Conservation (phyloP, 2,797 vertebrate species). For the Hapalemur alaotrensis region DNA sequence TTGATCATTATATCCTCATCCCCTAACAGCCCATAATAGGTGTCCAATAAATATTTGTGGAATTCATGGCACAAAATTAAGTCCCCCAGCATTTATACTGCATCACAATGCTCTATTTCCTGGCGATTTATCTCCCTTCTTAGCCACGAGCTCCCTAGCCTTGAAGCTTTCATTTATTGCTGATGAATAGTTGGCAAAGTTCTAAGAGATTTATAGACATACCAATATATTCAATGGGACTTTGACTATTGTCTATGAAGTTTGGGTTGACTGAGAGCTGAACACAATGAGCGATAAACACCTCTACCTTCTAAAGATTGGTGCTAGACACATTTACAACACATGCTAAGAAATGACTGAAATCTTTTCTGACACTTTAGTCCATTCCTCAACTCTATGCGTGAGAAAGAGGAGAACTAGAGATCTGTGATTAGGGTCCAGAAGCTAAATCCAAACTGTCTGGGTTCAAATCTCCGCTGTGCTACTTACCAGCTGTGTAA, state of each 20-base stretch:
- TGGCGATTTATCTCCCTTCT: background rate
- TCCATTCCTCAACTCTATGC: background rate
- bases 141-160: background rate
- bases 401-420: background rate
- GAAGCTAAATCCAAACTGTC: background rate
- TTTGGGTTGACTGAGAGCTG: conserved; percentile 7
- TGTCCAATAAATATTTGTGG: background rate
- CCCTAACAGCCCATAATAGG: background rate
- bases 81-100: background rate
- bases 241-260: background rate
- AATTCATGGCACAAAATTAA: background rate
- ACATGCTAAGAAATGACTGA: background rate
- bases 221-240: background rate
- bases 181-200: background rate
- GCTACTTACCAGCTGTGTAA: background rate
- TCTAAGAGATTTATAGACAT: background rate
- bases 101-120: background rate
- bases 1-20: background rate
- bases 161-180: background rate
- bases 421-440: background rate
- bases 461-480: background rate
- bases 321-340: background rate
- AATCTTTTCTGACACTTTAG: background rate
- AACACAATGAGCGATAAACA: background rate
- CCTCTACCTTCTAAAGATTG: background rate